phyloP scores from a whole-genome alignment of 2,888 invertebrate species.

The Himalopsyche anomala region DNA sequence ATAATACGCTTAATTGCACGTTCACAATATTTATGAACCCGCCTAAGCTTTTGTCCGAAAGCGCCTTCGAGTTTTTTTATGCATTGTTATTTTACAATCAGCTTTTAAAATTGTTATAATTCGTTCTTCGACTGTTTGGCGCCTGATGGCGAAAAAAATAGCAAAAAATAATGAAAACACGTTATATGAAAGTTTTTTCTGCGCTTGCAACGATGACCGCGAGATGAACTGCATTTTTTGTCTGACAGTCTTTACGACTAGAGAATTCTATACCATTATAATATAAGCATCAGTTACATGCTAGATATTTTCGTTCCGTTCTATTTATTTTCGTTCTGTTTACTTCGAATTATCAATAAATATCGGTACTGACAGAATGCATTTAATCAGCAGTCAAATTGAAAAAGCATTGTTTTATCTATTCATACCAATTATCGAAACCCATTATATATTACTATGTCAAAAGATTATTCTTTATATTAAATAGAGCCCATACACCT shows the following conservation, averaged over 20 bases:
- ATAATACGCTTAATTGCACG: slow-evolving; percentile 16
- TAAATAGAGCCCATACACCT: too few species aligned
- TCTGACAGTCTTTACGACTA: neutral
- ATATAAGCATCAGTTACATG: neutral
- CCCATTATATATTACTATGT: too few species aligned
- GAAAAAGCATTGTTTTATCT: too few species aligned
- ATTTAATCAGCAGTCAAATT: too few species aligned
- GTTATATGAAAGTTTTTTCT: slow-evolving; percentile 15
- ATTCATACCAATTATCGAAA: too few species aligned
- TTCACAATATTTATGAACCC: neutral
- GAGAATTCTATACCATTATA: neutral
- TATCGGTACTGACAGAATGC: too few species aligned
- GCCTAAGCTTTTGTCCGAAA: slow-evolving; percentile 8
- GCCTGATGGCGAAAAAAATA: slow-evolving; percentile 1
- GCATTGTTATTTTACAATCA: slow-evolving; percentile 22
- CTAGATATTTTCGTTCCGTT: too few species aligned
- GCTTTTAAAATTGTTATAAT: slow-evolving; percentile 30
- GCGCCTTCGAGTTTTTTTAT: slow-evolving; percentile 4
- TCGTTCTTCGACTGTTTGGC: slow-evolving; percentile 21
- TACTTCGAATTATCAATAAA: too few species aligned
- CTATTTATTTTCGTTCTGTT: too few species aligned
- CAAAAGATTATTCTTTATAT: too few species aligned
- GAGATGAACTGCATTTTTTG: slow-evolving; percentile 27
- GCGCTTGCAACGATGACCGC: slow-evolving; percentile 26
- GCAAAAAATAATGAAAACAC: neutral